These are phyloP conservation scores for Sinocyclocheilus rhinocerous DNA, from an alignment of 2,113 vertebrate genomes.

Conservation along the genomic window DNA sequence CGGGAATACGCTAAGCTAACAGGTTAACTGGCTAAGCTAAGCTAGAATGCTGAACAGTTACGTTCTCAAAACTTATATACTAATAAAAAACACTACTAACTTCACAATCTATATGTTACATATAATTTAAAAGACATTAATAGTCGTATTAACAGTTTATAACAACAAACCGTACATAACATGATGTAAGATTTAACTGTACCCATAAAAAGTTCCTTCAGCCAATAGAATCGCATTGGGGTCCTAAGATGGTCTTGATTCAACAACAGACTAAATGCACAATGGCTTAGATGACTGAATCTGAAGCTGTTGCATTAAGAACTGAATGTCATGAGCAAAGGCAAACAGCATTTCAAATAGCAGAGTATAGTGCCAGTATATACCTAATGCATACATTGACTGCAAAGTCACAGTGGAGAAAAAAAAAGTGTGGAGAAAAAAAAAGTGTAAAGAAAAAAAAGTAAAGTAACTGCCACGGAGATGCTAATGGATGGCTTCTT, in stretches of 20 bases:
- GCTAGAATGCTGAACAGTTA: neutral
- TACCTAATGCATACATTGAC: neutral
- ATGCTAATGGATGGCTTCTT: neutral
- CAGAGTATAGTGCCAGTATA: neutral
- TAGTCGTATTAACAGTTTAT: neutral
- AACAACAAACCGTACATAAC: neutral
- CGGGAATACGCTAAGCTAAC: neutral
- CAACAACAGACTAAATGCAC: neutral
- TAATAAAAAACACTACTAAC: neutral
- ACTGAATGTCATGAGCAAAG: neutral
- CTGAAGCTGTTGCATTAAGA: neutral
- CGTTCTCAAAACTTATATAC: neutral
- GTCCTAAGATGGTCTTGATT: neutral
- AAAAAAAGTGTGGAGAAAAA: neutral
- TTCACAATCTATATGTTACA: neutral
- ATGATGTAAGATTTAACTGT: neutral
- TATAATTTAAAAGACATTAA: neutral
- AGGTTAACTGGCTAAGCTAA: neutral
- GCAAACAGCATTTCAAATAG: neutral
- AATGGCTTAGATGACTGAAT: neutral
- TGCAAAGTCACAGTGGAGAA: neutral
- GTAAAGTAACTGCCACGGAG: neutral
- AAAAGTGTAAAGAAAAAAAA: no score
- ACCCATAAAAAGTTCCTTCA: neutral
- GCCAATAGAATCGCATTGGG: neutral